Evolutionary conservation across 2,113 vertebrate genomes (phyloP).

Genomic region (Phodopus roborovskii): DNA sequence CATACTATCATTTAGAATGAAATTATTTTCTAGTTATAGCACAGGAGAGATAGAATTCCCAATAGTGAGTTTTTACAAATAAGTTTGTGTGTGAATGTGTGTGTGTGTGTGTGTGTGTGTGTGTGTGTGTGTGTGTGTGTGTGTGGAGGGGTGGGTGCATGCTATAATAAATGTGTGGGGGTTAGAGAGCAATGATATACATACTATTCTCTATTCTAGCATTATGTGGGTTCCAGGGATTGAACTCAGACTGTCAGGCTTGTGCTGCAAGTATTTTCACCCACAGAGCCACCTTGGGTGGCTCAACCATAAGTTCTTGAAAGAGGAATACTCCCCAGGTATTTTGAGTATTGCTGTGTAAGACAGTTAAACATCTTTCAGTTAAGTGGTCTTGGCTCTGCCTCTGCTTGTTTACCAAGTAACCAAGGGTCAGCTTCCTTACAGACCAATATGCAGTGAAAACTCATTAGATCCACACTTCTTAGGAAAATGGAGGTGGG

Average conservation of each 20-base stretch:
- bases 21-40: neutral
- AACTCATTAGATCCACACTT: neutral
- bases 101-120: too few relatives aligned
- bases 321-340: neutral
- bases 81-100: neutral
- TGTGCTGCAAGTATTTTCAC: too few relatives aligned
- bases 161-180: too few relatives aligned
- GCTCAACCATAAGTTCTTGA: neutral
- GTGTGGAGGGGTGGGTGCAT: too few relatives aligned
- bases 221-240: neutral
- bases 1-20: neutral
- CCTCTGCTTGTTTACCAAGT: neutral
- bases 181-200: neutral
- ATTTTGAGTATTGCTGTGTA: constrained; percentile 29
- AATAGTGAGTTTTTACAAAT: neutral
- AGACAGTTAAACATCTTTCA: constrained; percentile 9
- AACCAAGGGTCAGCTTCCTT: neutral
- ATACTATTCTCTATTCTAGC: neutral
- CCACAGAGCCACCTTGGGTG: neutral
- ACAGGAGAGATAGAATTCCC: neutral
- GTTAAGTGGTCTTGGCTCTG: neutral
- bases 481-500: neutral
- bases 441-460: neutral
- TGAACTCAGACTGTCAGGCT: neutral
- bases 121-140: too few relatives aligned